phyloP scores from a whole-genome alignment of 30 jellyfish, hydroid and myxozoan species.

The Nemopilema nomurai region DNA sequence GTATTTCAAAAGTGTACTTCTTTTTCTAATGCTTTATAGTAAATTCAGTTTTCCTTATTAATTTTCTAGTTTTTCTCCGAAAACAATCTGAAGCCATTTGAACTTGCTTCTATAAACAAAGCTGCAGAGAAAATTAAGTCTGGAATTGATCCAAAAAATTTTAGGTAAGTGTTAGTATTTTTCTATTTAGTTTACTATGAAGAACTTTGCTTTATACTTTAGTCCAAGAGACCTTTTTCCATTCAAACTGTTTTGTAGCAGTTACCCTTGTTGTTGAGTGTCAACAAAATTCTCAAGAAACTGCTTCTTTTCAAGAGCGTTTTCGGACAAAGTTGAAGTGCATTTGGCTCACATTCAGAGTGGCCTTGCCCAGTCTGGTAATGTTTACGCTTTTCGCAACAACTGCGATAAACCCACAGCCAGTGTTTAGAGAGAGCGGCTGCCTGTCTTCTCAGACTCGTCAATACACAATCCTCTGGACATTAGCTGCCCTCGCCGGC shows the following conservation, averaged over 20 bases:
- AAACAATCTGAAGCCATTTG: conserved; percentile 69
- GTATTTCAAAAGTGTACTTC: no score
- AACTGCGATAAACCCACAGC: conserved; percentile 15
- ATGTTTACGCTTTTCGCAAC: conserved; percentile 52
- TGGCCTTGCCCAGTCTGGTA: conserved; percentile 76
- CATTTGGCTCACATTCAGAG: conserved; percentile 72
- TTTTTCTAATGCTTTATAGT: no score
- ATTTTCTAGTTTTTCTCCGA: conserved; percentile 54
- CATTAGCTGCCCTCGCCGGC: no score
- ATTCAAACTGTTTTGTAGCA: no score
- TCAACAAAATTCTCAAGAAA: neutral
- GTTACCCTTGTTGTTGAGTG: no score
- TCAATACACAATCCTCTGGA: no score
- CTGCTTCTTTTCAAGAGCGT: conserved; percentile 22
- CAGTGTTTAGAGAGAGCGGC: no score
- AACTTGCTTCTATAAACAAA: conserved; percentile 64
- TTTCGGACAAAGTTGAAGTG: conserved; percentile 74
- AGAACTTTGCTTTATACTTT: neutral
- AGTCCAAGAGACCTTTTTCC: no score
- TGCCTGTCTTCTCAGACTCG: no score
- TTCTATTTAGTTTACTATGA: neutral
- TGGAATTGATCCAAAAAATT: conserved; percentile 40
- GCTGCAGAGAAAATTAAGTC: conserved; percentile 70
- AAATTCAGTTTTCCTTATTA: neutral
- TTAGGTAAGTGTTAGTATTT: conserved; percentile 25